Base-by-base conservation (phyloP, 1,140 invertebrate genomes). In the Ostrea denselamellosa region DNA sequence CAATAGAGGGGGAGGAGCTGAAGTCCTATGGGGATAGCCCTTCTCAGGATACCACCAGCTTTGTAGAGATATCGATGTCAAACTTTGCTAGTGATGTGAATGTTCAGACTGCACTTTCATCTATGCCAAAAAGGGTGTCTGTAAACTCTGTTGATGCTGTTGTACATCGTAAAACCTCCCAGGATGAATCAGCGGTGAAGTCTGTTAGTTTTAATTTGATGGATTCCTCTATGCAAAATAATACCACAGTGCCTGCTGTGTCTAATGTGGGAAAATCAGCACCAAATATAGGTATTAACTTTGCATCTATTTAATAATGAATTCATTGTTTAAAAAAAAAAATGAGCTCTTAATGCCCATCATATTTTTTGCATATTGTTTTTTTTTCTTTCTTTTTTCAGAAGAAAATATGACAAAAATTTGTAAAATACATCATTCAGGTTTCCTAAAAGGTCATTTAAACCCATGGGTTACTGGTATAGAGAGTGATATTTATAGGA, bases 251-350 rank as follows among this genome's bases (percentile, higher is more conserved):
- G 62, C 44, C 87, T 87, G 71, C 65, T 77, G 62, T 52, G 56
- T 17, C 58, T 77, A 84, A 68, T 34, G 22, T 85, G 44, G 56
- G 51, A 86, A 53, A 71, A 22, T 83, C 54, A 54, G 51, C 90
- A 52, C 90, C 92, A 56, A 92, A 90, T 86, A 92, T 91, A 86
- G 92, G 91, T 92, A 89, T 89, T 87, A 86, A 8, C 7, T 19
- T 19, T n/a, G 8, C 14, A 62, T 62, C 14, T 19, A 17, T 62
- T 62, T 17, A 8, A 56, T 56, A 1, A 44, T 44, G 34, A 44
- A 44, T 44, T 44, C 34, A 44, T 2, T 44, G 34, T 44, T 44
- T 44, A 2, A 44, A 44, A 44, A 44, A 44, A 44, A 2, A 44
- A 2, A 2, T 44, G 34, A 44, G 34, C 34, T 44, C 34, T 44